Conservation (phyloP, 2,113 vertebrate species). For the Corvus hawaiiensis region DNA sequence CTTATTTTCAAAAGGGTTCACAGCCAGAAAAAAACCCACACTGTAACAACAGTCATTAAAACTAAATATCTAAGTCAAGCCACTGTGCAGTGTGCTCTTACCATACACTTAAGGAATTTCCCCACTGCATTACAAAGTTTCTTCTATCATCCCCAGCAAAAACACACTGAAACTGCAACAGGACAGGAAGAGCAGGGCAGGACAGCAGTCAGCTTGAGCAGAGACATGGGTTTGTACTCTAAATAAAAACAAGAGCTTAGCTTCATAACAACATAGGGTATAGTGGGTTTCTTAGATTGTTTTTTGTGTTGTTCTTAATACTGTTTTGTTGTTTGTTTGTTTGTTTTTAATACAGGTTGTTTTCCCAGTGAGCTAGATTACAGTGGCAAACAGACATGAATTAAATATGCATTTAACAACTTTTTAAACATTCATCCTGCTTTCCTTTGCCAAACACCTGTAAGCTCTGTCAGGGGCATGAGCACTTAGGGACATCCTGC, state of each 20-base stretch:
- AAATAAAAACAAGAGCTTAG: background rate
- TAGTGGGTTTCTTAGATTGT: background rate
- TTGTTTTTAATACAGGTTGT: background rate
- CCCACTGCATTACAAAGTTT: background rate
- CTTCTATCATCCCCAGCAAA: background rate
- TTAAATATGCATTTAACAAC: constrained; percentile 24
- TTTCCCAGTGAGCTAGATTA: background rate
- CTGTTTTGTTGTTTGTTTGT: too few relatives aligned
- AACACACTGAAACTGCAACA: background rate
- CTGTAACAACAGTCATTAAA: background rate
- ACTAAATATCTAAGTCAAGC: constrained; percentile 10
- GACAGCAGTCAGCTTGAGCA: background rate
- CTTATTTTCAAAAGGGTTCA: constrained; percentile 4
- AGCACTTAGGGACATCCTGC: constrained; percentile 25
- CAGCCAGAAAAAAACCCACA: background rate
- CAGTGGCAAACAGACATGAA: constrained; percentile 8
- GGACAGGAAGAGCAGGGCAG: background rate
- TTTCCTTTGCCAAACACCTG: constrained; percentile 33
- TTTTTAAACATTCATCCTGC: constrained; percentile 7
- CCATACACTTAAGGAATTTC: background rate
- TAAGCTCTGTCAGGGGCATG: constrained; percentile 6
- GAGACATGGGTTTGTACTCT: background rate
- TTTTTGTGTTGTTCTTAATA: background rate
- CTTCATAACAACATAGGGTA: background rate
- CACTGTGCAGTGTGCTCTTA: background rate